Percentiles rank a stretch among this genome's conserved stretches.
phyloP scores from a whole-genome alignment of 2,888 invertebrate species.

The Shargacucullia verbasci region DNA sequence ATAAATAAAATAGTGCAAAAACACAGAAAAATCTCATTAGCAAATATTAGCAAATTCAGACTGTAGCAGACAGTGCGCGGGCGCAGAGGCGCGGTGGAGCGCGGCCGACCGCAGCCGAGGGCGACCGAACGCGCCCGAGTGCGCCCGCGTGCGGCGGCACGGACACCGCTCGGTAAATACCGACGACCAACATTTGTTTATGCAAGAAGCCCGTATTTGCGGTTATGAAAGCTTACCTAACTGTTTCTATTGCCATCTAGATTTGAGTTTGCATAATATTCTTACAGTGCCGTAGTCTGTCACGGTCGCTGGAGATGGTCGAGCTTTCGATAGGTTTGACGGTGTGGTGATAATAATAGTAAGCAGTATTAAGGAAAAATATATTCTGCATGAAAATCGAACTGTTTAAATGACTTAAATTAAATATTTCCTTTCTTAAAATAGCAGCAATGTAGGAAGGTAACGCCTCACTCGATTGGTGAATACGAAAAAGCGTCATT shows the following conservation, averaged over 20 bases:
- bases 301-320: too few relatives aligned
- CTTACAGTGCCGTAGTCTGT: too few relatives aligned
- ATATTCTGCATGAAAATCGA: too few relatives aligned
- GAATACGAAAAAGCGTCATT: too few relatives aligned
- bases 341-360: too few relatives aligned
- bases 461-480: too few relatives aligned
- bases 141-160: slow-evolving; percentile 48
- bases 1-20: background rate
- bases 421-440: too few relatives aligned
- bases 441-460: too few relatives aligned
- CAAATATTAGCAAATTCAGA: slow-evolving; percentile 46
- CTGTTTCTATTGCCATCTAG: slow-evolving; percentile 30
- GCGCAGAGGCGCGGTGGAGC: slow-evolving; percentile 52
- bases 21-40: slow-evolving; percentile 41
- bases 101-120: slow-evolving; percentile 53
- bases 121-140: slow-evolving; percentile 41
- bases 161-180: slow-evolving; percentile 39
- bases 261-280: background rate
- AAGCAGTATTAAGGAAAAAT: too few relatives aligned
- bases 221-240: slow-evolving; percentile 35
- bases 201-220: slow-evolving; percentile 36
- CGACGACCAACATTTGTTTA: slow-evolving; percentile 34
- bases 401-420: too few relatives aligned
- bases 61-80: slow-evolving; percentile 36
- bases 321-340: too few relatives aligned